Evolutionary conservation across 2,888 invertebrate genomes (phyloP), one percentile per base, ranked within the genome.

Genomic region (Brachyptera putata): DNA sequence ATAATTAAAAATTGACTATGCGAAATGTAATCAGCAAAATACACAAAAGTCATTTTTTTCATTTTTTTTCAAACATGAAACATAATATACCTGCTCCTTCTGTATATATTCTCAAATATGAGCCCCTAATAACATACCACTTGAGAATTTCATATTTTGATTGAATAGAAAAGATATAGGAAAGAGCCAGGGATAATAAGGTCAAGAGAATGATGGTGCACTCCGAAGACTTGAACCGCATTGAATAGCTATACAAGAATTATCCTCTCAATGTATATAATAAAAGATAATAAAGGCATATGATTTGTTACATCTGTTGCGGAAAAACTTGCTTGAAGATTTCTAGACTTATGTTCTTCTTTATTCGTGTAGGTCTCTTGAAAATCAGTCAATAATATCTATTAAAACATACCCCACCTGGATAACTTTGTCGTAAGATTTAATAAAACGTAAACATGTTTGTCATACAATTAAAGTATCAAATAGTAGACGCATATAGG

Each of bases 1-100:
- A 46, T 46, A 46, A 46, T 46, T 46, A 46, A 46, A 46, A 46
- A n/a, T 46, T 46, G 46, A 24, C 46, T 46, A 22, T 18, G n/a
- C 21, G 21, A 24, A 46, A 46, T 24, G 24, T 46, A 46, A 46
- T 46, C 46, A 46, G 46, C 46, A 46, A 24, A 46, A 46, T 24
- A 46, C 21, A 46, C 46, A 46, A n/a, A 21, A 24, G 7, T n/a
- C 22, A n/a, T 21, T 24, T 21, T 46, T 46, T 46, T 21, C 16
- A 46, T 22, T 46, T 41, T 16, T 21, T 41, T 18, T 18, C 18
- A 30, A 30, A 30, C 30, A 30, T 30, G 41, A 41, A n/a, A n/a
- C 41, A 46, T 24, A 46, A 46, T 1, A 21, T 46, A 24, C 24
- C 46, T 46, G 46, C 21, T 46, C 46, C 46, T 46, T 9, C n/a